A percentile compares a stretch with the other conserved stretches of the same genome.
Evolutionary conservation across 35 echinoderm and acorn worm genomes (phyloP).

Genomic region (Nesometra sesokonis): DNA sequence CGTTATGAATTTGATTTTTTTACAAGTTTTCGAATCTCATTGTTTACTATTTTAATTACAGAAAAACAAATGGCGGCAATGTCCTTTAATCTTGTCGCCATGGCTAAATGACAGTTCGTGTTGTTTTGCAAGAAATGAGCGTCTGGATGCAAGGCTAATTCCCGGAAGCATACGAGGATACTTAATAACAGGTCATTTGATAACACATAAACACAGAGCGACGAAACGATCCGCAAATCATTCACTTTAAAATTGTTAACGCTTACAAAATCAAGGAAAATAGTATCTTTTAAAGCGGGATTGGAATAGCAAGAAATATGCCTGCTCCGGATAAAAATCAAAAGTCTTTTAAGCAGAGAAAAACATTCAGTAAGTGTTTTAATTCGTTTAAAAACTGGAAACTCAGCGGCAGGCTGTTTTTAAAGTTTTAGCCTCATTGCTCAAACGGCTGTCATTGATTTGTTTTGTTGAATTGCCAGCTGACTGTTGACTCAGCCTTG

Average conservation of each 20-base stretch:
- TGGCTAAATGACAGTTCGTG: too few relatives aligned
- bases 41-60: too few relatives aligned
- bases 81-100: too few relatives aligned
- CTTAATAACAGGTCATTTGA: background rate
- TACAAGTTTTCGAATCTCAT: too few relatives aligned
- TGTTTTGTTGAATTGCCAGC: too few relatives aligned
- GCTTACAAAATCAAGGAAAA: background rate
- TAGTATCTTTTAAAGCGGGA: background rate
- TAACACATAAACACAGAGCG: background rate
- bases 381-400: too few relatives aligned
- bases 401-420: too few relatives aligned
- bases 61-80: too few relatives aligned
- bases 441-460: background rate
- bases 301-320: conserved; percentile 10
- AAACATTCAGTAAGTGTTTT: conserved; percentile 80
- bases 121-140: too few relatives aligned
- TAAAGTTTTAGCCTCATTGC: too few relatives aligned
- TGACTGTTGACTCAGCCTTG: too few relatives aligned
- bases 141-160: background rate
- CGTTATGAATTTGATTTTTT: too few relatives aligned
- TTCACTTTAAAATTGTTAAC: background rate
- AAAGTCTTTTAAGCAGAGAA: conserved; percentile 94
- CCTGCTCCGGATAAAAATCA: conserved; percentile 24
- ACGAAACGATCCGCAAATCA: background rate
- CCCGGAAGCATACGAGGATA: background rate